Evolutionary conservation across 2,888 invertebrate genomes (phyloP), one percentile per base, ranked within the genome.

Genomic region (Meiosimyza platycephala): DNA sequence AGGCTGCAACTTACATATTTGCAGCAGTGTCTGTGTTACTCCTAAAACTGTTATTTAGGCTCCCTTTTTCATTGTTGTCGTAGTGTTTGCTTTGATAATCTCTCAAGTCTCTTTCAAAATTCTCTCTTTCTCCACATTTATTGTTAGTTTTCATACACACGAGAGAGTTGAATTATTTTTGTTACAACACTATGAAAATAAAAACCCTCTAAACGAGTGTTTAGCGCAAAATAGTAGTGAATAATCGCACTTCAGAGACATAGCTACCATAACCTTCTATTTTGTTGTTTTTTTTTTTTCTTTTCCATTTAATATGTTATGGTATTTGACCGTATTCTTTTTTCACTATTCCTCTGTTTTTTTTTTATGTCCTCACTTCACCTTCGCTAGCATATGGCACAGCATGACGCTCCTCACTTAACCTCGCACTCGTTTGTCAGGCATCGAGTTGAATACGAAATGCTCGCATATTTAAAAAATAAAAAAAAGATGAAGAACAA

Each of bases 201-300:
- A 81, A 81, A 77, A 79, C 79, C 79, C 79, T 81, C 79, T 81
- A 81, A 70, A 80, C 81, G 79, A 78, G 80, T 79, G 83, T 83
- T 83, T 80, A 82, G 80, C 82, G 78, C 76, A 82, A 80, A 82
- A 83, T 81, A 80, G 80, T 79, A 78, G 78, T 79, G 82, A 82
- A 82, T 82, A 83, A 82, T 81, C 75, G 76, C 81, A 81, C 79
- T 78, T 75, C 77, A 79, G 78, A 76, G 78, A 76, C 68, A 40
- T 64, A 28, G 28, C 52, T 54, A 18, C 68, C 40, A 40, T 40
- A 40, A 40, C 59, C 50, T 48, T 40, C 67, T 62, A 4, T 66
- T 15, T 59, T 50, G 15, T 51, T 65, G n/a, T 66, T 54, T 66
- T 54, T n/a, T 22, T 11, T 12, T 33, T 22, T 66, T 54, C 6